Base-by-base conservation (phyloP, 2,888 invertebrate genomes). In the Stenodera caucasica region DNA sequence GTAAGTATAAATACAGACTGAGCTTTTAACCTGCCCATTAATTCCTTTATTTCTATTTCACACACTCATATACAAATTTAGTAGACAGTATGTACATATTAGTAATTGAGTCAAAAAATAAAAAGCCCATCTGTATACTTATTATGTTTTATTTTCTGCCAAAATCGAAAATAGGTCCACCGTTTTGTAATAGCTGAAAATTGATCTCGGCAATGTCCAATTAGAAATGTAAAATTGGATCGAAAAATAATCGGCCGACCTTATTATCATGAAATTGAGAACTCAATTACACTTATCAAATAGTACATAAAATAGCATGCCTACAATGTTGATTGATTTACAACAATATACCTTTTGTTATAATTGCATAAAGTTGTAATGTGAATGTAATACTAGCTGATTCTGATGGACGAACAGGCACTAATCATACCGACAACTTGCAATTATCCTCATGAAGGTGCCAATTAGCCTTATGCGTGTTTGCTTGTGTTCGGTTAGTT, bases 401-500 rank as follows among this genome's bases (percentile, higher is more conserved):
- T 67, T 77, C 74, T 76, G 75, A 76, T 72, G 67, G 73, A 74
- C 77, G 66, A 71, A 72, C 74, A 76, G 74, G 71, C 71, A 72
- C 75, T 77, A 78, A 78, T 78, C 77, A 75, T 72, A 58, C 67
- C 70, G 70, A 72, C 72, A 75, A 69, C 71, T 71, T 69, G 75
- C 75, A 78, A 78, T 78, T 78, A 77, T 70, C 57, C 60, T 63
- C 66, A 61, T 60, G 70, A 65, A 71, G 67, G 65, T 70, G 66
- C 72, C 74, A 77, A 78, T 77, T 77, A 77, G 71, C 67, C 68
- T 69, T 70, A 72, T 76, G 78, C 78, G 75, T 77, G 78, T 77
- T 76, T 73, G 72, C 72, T 73, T 74, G 74, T 74, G 67, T 67
- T 73, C 71, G 73, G 75, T 73, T 73, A 72, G 73, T 72, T 72